Evolutionary conservation across 2,888 invertebrate genomes (phyloP).

Genomic region (Thereva unica): DNA sequence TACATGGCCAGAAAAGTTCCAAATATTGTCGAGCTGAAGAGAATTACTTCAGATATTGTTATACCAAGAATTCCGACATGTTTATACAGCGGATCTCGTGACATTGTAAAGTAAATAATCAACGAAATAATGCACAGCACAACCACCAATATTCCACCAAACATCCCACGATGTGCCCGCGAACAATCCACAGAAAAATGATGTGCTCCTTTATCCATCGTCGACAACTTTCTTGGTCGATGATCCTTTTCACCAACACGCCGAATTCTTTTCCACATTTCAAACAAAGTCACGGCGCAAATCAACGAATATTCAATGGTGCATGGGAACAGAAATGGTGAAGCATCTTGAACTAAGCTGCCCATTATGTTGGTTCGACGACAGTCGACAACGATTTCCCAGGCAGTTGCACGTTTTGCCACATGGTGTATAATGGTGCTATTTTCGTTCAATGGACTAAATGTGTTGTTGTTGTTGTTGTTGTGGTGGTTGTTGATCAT

Average conservation of each 20-base stretch:
- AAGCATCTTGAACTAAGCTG: conserved; percentile 67
- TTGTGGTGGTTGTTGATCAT: not conserved
- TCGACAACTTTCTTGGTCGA: conserved; percentile 53
- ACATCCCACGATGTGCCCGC: conserved; percentile 79
- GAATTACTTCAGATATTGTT: conserved; percentile 73
- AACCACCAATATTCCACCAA: conserved; percentile 73
- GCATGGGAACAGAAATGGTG: conserved; percentile 86
- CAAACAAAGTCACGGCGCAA: conserved; percentile 84
- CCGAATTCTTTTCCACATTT: conserved; percentile 89
- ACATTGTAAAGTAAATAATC: conserved; percentile 87
- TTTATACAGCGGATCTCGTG: conserved; percentile 66
- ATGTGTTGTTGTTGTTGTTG: not conserved
- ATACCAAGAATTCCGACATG: conserved; percentile 73
- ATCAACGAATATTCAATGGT: conserved; percentile 89
- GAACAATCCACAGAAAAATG: conserved; percentile 83
- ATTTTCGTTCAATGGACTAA: conserved; percentile 4
- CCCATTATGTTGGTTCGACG: conserved; percentile 70
- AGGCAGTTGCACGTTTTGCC: conserved; percentile 37
- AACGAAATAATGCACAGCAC: conserved; percentile 84
- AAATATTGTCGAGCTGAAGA: conserved; percentile 70
- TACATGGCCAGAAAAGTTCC: conserved; percentile 66
- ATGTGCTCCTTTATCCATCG: conserved; percentile 59
- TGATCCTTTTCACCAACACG: conserved; percentile 62
- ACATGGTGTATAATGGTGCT: not conserved
- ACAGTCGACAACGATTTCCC: conserved; percentile 52